These are phyloP conservation scores for Leptura quadrifasciata DNA, from an alignment of 2,888 invertebrate species.

Conservation along the genomic window DNA sequence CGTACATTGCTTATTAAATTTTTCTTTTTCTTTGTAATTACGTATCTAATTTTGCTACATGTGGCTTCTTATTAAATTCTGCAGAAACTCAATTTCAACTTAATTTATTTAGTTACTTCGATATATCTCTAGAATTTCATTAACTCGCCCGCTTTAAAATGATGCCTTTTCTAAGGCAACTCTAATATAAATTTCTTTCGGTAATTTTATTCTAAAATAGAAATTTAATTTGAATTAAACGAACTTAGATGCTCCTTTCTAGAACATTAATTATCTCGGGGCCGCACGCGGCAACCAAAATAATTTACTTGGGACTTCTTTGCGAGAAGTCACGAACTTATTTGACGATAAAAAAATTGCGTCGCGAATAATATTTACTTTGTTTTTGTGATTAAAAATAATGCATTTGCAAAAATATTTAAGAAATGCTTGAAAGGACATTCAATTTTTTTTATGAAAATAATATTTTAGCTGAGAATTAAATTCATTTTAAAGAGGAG, in stretches of 20 bases:
- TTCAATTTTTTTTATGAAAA: too few species aligned
- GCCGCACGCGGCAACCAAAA: neutral
- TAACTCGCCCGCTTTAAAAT: slow-evolving; percentile 16
- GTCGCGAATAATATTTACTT: too few species aligned
- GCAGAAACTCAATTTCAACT: neutral
- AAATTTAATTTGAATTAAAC: slow-evolving; percentile 18
- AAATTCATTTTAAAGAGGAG: too few species aligned
- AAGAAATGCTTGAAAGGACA: too few species aligned
- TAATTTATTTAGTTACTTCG: neutral
- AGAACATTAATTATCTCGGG: slow-evolving; percentile 13
- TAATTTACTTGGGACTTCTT: neutral
- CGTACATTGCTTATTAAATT: neutral
- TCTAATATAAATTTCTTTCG: slow-evolving; percentile 21
- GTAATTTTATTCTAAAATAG: slow-evolving; percentile 26
- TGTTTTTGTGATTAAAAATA: too few species aligned
- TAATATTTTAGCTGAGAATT: too few species aligned
- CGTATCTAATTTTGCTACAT: neutral
- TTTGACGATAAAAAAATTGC: neutral
- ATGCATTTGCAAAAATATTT: too few species aligned
- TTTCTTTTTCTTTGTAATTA: neutral
- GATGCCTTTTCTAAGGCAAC: slow-evolving; percentile 11
- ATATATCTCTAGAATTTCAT: slow-evolving; percentile 12
- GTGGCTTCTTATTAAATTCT: slow-evolving; percentile 5
- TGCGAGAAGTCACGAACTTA: neutral
- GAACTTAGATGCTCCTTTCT: slow-evolving; percentile 5